These are phyloP conservation scores for Peromyscus polionotus DNA, from an alignment of 2,113 vertebrate species.

Conservation along the genomic window DNA sequence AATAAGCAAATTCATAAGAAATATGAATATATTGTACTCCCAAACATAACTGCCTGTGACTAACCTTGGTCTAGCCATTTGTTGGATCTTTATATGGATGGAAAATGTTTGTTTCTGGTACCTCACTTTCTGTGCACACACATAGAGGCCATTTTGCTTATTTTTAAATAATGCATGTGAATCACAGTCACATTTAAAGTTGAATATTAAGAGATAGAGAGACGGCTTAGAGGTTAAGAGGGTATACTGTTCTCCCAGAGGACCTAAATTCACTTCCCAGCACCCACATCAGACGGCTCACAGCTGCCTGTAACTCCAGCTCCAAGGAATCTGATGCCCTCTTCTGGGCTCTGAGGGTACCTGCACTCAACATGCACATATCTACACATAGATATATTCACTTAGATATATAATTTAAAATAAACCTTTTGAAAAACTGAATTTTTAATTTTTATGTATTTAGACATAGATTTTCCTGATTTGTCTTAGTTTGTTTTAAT, in stretches of 20 bases:
- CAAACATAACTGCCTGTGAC: not conserved
- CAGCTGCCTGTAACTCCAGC: not conserved
- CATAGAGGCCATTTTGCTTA: not conserved
- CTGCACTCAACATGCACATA: not conserved
- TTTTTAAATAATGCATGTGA: not conserved
- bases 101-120: not conserved
- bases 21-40: not conserved
- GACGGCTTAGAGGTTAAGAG: not conserved
- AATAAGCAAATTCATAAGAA: not conserved
- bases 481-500: not conserved
- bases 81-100: not conserved
- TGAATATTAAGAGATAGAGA: not conserved
- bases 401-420: not conserved
- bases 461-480: not conserved
- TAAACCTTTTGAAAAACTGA: not conserved
- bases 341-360: not conserved
- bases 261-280: not conserved
- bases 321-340: not conserved
- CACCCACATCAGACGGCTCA: not conserved
- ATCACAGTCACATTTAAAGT: not conserved
- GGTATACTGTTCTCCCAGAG: not conserved
- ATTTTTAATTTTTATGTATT: not conserved
- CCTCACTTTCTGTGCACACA: not conserved
- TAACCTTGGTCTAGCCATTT: not conserved
- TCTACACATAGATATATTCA: not conserved